Conservation (phyloP, 37 sponge, comb jelly and placozoan species). For the Geodia barretti region DNA sequence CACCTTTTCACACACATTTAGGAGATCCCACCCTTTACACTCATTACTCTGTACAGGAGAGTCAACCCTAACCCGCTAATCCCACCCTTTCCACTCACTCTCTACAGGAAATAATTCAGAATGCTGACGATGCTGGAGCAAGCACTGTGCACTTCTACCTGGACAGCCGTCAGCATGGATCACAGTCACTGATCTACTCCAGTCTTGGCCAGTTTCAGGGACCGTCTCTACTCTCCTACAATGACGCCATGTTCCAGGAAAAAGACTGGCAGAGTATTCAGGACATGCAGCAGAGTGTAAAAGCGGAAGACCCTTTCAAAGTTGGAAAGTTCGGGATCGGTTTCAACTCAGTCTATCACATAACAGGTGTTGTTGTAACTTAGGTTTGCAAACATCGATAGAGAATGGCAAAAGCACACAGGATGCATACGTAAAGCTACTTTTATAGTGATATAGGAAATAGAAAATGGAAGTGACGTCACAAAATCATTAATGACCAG, state of each 20-base stretch:
- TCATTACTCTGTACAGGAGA: background rate
- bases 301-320: conserved; percentile 55
- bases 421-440: too few relatives aligned
- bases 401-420: too few relatives aligned
- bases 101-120: conserved; percentile 68
- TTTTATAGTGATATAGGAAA: too few relatives aligned
- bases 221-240: conserved; percentile 52
- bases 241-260: conserved; percentile 47
- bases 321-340: conserved; percentile 66
- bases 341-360: conserved; percentile 66
- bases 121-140: conserved; percentile 79
- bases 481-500: too few relatives aligned
- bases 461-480: too few relatives aligned
- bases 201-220: conserved; percentile 20
- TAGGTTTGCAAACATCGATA: too few relatives aligned
- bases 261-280: conserved; percentile 58
- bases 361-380: conserved; percentile 50
- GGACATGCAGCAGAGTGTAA: conserved; percentile 33
- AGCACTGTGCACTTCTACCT: conserved; percentile 50
- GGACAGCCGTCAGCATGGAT: conserved; percentile 25
- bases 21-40: background rate
- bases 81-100: too few relatives aligned
- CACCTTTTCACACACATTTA: background rate
- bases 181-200: background rate
- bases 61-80: background rate